Conservation (phyloP, 2,113 vertebrate genomes). For the Larimichthys polyactis region DNA sequence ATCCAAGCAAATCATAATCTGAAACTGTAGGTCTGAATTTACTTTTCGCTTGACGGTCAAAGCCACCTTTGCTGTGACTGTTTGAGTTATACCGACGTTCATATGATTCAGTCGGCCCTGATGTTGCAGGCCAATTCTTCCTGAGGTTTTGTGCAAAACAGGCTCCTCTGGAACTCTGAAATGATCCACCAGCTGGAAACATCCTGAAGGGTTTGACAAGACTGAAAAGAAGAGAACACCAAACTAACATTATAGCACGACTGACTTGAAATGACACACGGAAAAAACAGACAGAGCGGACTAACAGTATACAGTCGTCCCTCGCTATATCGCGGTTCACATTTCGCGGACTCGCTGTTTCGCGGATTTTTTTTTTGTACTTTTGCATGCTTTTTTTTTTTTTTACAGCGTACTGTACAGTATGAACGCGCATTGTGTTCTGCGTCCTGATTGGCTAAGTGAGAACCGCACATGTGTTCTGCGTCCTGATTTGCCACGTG, state of each 20-base stretch:
- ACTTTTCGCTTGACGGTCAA: neutral
- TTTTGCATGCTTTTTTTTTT: too few relatives aligned
- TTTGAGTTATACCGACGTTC: accelerated
- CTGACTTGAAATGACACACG: neutral
- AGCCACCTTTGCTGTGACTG: neutral
- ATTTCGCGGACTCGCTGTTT: too few relatives aligned
- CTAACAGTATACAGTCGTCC: too few relatives aligned
- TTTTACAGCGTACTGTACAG: too few relatives aligned
- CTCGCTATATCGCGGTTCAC: neutral
- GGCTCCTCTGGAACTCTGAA: conserved; percentile 44
- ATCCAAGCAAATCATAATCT: neutral
- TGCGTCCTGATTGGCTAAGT: too few relatives aligned
- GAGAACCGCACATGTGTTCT: too few relatives aligned
- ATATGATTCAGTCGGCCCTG: neutral
- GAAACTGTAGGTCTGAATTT: conserved; percentile 18
- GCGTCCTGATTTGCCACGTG: too few relatives aligned
- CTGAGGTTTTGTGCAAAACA: conserved; percentile 60
- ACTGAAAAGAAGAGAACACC: neutral
- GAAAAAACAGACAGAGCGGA: neutral
- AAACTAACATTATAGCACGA: neutral
- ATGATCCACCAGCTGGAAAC: conserved; percentile 44
- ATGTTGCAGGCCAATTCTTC: conserved; percentile 35
- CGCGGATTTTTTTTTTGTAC: too few relatives aligned
- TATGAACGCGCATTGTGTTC: too few relatives aligned
- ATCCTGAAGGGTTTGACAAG: conserved; percentile 20